Percentiles rank a stretch among this genome's conserved stretches.
phyloP scores from a whole-genome alignment of 1,140 invertebrate species.

The Polypedilum vanderplanki region DNA sequence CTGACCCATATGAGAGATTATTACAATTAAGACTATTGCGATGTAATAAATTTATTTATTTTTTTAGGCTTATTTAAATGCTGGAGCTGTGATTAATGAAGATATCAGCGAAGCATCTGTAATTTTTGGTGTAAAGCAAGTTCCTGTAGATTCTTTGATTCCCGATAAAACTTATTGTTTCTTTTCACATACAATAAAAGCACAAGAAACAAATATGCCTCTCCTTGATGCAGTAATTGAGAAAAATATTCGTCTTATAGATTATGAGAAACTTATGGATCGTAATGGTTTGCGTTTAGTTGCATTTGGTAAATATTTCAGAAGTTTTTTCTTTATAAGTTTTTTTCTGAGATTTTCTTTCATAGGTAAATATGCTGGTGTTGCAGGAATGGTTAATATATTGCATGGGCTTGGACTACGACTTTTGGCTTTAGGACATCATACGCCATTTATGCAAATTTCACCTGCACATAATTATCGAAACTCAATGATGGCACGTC shows the following conservation, averaged over 20 bases:
- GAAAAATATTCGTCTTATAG: conserved; percentile 89
- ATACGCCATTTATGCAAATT: conserved; percentile 99
- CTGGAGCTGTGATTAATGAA: conserved; percentile 89
- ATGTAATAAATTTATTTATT: conserved; percentile 29
- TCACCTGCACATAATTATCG: conserved; percentile 97
- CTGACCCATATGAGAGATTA: too few relatives aligned
- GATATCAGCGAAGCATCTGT: conserved; percentile 93
- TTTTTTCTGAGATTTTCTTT: too few relatives aligned
- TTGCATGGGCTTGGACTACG: conserved; percentile 92
- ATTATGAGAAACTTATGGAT: conserved; percentile 96
- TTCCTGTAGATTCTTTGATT: conserved; percentile 87
- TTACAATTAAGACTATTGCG: too few relatives aligned
- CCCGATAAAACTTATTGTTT: conserved; percentile 97
- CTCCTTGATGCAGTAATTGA: conserved; percentile 92
- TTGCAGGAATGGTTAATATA: conserved; percentile 98
- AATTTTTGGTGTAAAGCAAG: conserved; percentile 97
- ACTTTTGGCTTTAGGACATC: conserved; percentile 91
- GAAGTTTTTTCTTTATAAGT: too few relatives aligned
- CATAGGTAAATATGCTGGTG: conserved; percentile 94
- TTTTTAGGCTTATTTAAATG: conserved; percentile 71
- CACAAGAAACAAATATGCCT: conserved; percentile 96
- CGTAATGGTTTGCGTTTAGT: conserved; percentile 83
- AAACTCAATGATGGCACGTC: conserved; percentile 93
- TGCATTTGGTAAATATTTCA: conserved; percentile 98
- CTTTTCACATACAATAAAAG: conserved; percentile 99